phyloP scores from a whole-genome alignment of 2,797 vertebrate genomes.

The Sparidentex hasta region DNA sequence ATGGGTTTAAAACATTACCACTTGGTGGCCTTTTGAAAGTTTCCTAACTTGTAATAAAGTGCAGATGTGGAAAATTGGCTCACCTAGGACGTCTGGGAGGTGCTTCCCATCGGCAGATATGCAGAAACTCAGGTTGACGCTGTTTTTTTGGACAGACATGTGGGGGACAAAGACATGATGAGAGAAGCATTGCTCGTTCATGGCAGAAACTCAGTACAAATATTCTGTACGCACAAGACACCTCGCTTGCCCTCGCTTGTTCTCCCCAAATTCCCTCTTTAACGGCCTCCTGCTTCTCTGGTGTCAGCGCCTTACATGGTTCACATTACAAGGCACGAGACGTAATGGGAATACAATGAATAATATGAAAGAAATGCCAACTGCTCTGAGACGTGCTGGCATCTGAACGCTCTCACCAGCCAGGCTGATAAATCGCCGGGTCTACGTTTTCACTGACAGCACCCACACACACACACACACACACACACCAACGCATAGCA shows the following conservation, averaged over 20 bases:
- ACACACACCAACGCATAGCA: slow-evolving; percentile 54
- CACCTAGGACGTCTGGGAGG: slow-evolving; percentile 89
- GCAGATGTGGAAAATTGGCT: slow-evolving; percentile 82
- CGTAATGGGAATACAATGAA: slow-evolving; percentile 56
- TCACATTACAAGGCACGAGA: slow-evolving; percentile 54
- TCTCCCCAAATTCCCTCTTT: slow-evolving; percentile 36
- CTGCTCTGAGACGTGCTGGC: slow-evolving; percentile 57
- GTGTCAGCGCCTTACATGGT: slow-evolving; percentile 66
- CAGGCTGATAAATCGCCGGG: slow-evolving; percentile 62
- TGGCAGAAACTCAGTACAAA: slow-evolving; percentile 56
- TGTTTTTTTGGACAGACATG: slow-evolving; percentile 77
- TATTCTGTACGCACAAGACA: slow-evolving; percentile 31
- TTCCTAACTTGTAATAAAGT: slow-evolving; percentile 55
- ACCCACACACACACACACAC: not conserved
- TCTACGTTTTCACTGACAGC: slow-evolving; percentile 48
- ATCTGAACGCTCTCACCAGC: slow-evolving; percentile 57
- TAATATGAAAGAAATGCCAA: slow-evolving; percentile 60
- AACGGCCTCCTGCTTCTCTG: slow-evolving; percentile 34
- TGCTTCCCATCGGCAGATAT: slow-evolving; percentile 93
- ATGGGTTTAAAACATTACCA: slow-evolving; percentile 47
- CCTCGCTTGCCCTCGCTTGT: slow-evolving; percentile 43
- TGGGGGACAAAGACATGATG: slow-evolving; percentile 54
- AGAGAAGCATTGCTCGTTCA: slow-evolving; percentile 57
- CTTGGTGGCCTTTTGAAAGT: slow-evolving; percentile 45
- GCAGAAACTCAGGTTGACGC: slow-evolving; percentile 95